Evolutionary conservation across 2,113 vertebrate genomes (phyloP), one percentile per base, ranked within the genome.

Genomic region (Bothrops jararaca): DNA sequence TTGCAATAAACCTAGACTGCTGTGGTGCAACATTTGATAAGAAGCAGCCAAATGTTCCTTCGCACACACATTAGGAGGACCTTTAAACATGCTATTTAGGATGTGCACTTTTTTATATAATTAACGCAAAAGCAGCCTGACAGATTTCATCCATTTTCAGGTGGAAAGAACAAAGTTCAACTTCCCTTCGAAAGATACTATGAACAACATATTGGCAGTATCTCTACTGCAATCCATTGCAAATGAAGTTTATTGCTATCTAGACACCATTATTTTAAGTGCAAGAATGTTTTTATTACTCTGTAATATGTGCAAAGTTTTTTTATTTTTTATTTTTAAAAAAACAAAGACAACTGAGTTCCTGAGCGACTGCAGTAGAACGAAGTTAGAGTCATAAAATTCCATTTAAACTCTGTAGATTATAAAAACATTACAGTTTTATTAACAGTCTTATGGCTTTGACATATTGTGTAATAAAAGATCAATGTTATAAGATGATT

Each of bases 401-500:
- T 94, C 26, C 45, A 88, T 92, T 94, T 89, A 93, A 90, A 94
- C 93, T 80, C 92, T 93, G 60, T 91, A 95, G 92, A 50, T 89
- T 86, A 96, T 94, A 95, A 89, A 95, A 53, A 8, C 54, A 92
- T 91, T 95, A 93, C 91, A 90, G 50, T 88, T 94, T 96, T 96
- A 95, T 94, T 94, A 96, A 90, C 22, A 92, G 48, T 94, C 89
- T 91, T 94, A 93, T 95, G 94, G 45, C 92, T 95, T 96, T 96
- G 94, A 94, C 57, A 93, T 96, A 92, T 96, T 94, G 3, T 91
- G 94, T 95, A 96, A 97, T 91, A 93, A 92, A 95, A 95, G 89
- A 89, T 95, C 94, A 94, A 39, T 96, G 91, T 64, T 58, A 92
- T 94, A 94, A 95, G 95, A 94, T 96, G 91, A 94, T 96, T 97